A percentile compares a stretch with the other conserved stretches of the same genome.
These are phyloP conservation scores for Pseudococcus jackbeardsleyi DNA, from an alignment of 2,888 invertebrate genomes.

Conservation along the genomic window DNA sequence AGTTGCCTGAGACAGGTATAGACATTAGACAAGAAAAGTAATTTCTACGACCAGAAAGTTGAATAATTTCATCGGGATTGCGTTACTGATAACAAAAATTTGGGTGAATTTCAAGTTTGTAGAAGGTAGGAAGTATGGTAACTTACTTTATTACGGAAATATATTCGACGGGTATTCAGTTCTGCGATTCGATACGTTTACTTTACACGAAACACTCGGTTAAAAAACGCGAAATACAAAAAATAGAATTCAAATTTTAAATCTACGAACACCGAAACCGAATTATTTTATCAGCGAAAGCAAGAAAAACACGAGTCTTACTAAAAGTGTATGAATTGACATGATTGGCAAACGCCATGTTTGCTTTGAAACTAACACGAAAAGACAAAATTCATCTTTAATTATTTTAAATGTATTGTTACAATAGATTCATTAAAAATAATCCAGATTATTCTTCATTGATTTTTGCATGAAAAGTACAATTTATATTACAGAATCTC, in stretches of 20 bases:
- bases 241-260: neutral
- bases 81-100: neutral
- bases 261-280: conserved; percentile 1
- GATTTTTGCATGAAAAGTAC: no score
- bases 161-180: neutral
- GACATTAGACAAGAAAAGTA: neutral
- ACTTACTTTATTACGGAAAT: neutral
- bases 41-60: neutral
- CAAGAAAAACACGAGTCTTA: neutral
- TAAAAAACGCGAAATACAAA: neutral
- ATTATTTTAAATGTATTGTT: neutral
- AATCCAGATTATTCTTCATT: no score
- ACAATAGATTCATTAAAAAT: neutral
- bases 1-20: neutral
- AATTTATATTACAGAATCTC: no score
- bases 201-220: neutral
- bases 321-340: neutral
- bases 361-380: neutral
- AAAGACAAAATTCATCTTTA: neutral
- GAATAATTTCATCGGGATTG: neutral
- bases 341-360: neutral
- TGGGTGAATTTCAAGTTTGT: neutral
- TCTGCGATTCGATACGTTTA: neutral
- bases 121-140: neutral
- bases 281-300: neutral